Evolutionary conservation across 2,113 vertebrate genomes (phyloP).

Genomic region (Vidua macroura): DNA sequence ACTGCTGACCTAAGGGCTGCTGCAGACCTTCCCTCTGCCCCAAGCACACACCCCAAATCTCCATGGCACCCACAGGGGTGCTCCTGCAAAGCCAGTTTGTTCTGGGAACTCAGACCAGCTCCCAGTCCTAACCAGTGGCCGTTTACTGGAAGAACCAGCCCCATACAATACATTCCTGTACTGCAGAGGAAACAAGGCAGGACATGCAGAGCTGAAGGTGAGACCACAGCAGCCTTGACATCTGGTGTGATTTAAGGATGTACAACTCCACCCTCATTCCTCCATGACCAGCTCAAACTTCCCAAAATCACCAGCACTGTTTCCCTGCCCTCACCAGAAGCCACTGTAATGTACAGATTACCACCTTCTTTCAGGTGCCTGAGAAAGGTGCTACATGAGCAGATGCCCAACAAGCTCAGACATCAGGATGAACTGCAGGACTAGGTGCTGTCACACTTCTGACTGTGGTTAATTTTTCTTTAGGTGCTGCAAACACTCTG

Average conservation of each 20-base stretch:
- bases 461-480: not conserved
- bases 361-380: not conserved
- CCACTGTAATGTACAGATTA: not conserved
- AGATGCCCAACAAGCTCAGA: not conserved
- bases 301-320: not conserved
- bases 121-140: not conserved
- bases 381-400: not conserved
- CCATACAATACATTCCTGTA: not conserved
- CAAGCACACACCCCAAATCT: accelerated
- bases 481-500: not conserved
- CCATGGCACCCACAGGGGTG: not conserved
- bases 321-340: not conserved
- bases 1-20: not conserved
- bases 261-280: not conserved
- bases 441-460: not conserved
- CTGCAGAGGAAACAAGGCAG: not conserved
- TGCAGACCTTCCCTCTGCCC: not conserved
- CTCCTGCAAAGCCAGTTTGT: not conserved
- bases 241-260: not conserved
- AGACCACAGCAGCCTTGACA: not conserved
- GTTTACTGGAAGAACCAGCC: not conserved
- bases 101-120: not conserved
- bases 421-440: not conserved
- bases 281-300: not conserved
- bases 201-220: not conserved